Conservation (phyloP, 2,797 vertebrate species). For the Lithobates pipiens region DNA sequence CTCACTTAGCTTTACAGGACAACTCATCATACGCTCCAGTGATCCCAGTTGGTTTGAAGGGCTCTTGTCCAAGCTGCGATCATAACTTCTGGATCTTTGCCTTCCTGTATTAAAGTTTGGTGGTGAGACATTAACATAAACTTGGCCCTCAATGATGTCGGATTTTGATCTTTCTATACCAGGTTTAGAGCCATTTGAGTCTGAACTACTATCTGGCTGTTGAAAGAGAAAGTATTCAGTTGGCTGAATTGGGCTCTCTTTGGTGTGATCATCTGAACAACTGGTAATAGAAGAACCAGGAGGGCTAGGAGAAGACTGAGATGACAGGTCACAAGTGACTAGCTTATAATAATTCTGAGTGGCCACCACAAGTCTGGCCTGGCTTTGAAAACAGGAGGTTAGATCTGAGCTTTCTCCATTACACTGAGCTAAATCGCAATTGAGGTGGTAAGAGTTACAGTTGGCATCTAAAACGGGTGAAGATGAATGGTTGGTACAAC, state of each 20-base stretch:
- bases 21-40: constrained; percentile 95
- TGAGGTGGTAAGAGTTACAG: constrained; percentile 90
- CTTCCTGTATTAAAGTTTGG: constrained; percentile 77
- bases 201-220: constrained; percentile 75
- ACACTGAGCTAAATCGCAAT: constrained; percentile 75
- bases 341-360: constrained; percentile 98
- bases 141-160: constrained; percentile 86
- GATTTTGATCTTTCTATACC: constrained; percentile 64
- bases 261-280: constrained; percentile 91
- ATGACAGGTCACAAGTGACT: constrained; percentile 95
- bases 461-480: constrained; percentile 91
- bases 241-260: constrained; percentile 87
- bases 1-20: constrained; percentile 91
- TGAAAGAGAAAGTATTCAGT: constrained; percentile 95
- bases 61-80: constrained; percentile 88
- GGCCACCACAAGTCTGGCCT: constrained; percentile 91
- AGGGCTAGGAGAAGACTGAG: constrained; percentile 93
- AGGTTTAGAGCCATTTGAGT: constrained; percentile 67
- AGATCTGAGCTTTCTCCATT: constrained; percentile 80
- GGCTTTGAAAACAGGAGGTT: constrained; percentile 91
- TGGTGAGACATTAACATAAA: constrained; percentile 89
- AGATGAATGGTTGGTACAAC: constrained; percentile 77
- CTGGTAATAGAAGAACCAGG: constrained; percentile 91
- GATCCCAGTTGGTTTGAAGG: constrained; percentile 83
- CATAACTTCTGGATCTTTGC: constrained; percentile 93